phyloP scores from a whole-genome alignment of 2,888 invertebrate genomes.

The Synanthedon tipuliformis region DNA sequence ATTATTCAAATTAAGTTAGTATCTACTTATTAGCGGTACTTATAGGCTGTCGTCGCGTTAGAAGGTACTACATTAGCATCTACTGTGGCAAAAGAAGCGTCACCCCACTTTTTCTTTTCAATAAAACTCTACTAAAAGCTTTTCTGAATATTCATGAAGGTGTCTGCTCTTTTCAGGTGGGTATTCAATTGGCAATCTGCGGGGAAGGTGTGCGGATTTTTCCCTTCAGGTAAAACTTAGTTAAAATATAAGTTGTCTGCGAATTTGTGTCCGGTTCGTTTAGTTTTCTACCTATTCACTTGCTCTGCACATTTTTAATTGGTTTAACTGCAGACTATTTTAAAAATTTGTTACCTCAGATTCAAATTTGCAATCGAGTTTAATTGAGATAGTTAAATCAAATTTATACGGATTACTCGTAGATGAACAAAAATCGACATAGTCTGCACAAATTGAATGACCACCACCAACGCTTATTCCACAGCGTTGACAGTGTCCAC shows the following conservation, averaged over 20 bases:
- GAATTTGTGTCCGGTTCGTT: conserved; percentile 16
- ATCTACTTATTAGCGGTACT: too few relatives aligned
- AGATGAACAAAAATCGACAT: too few relatives aligned
- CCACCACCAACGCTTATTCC: too few relatives aligned
- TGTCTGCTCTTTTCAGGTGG: conserved; percentile 63
- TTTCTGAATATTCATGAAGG: conserved; percentile 63
- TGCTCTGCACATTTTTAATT: neutral
- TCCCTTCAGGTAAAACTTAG: conserved; percentile 28
- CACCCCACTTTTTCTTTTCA: conserved; percentile 40
- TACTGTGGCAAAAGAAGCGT: neutral
- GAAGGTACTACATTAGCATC: neutral
- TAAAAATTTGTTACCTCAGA: neutral
- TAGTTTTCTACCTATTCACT: conserved; percentile 14
- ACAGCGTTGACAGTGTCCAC: too few relatives aligned
- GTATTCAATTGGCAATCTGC: conserved; percentile 41
- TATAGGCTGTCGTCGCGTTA: neutral
- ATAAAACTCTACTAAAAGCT: conserved; percentile 58
- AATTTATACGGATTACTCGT: too few relatives aligned
- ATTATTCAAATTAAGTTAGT: too few relatives aligned
- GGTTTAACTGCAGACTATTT: neutral
- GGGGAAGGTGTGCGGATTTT: conserved; percentile 34
- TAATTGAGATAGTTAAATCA: too few relatives aligned
- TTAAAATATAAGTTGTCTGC: conserved; percentile 27
- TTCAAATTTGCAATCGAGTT: too few relatives aligned
- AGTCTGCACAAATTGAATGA: too few relatives aligned